A percentile compares a stretch with the other conserved stretches of the same genome.
Evolutionary conservation across 2,888 invertebrate species (phyloP).

Genomic region (Tribolium freemani): DNA sequence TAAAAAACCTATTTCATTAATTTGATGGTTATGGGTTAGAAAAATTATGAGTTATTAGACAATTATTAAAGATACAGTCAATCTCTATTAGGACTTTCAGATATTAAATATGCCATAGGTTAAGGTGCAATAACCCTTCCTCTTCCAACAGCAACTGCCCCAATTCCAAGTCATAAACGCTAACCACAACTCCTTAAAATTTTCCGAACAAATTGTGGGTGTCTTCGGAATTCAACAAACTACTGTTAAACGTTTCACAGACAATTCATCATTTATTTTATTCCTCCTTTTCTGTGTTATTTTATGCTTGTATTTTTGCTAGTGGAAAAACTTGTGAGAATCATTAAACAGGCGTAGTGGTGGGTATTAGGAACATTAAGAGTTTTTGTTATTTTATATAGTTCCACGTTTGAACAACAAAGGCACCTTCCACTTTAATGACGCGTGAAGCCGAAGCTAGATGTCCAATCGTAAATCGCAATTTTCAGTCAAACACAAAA

Average conservation of each 20-base stretch:
- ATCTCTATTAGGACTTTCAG: background rate
- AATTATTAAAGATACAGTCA: background rate
- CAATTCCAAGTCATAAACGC: too few species aligned
- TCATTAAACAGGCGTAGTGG: background rate
- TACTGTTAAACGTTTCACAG: background rate
- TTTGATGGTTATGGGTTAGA: background rate
- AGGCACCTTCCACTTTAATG: background rate
- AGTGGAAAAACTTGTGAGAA: background rate
- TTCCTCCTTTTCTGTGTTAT: background rate
- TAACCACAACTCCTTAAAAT: too few species aligned
- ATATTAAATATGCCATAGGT: background rate
- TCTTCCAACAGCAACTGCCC: too few species aligned
- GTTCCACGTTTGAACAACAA: background rate
- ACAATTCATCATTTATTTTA: background rate
- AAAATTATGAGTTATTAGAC: background rate
- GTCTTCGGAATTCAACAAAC: background rate
- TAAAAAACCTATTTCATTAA: background rate
- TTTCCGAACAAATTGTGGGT: too few species aligned
- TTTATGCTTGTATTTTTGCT: background rate
- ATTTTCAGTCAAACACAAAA: too few species aligned
- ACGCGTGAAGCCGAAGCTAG: background rate
- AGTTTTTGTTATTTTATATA: background rate
- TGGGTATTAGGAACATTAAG: background rate
- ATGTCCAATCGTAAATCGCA: too few species aligned
- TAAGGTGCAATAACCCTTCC: background rate